Evolutionary conservation across 2,888 invertebrate species (phyloP).

Genomic region (Amblyteles armatorius): DNA sequence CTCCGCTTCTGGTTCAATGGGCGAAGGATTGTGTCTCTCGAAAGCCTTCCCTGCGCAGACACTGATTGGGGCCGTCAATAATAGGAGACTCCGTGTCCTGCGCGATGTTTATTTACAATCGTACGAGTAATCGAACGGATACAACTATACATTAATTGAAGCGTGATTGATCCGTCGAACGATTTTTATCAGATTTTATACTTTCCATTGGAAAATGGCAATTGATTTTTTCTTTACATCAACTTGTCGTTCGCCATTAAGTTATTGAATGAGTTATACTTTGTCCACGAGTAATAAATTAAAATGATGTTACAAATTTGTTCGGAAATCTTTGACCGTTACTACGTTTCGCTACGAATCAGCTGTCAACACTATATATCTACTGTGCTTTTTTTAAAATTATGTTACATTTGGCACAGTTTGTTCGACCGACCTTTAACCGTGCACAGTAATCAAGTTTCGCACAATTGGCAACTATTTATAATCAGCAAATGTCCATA

Average conservation of each 20-base stretch:
- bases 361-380: too few relatives aligned
- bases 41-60: constrained; percentile 31
- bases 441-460: too few relatives aligned
- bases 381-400: too few relatives aligned
- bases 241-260: neutral
- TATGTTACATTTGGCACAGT: too few relatives aligned
- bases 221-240: neutral
- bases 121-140: neutral
- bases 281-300: too few relatives aligned
- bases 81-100: neutral
- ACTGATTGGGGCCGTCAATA: neutral
- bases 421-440: too few relatives aligned
- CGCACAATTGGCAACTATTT: too few relatives aligned
- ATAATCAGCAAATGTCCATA: too few relatives aligned
- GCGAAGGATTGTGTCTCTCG: constrained; percentile 70
- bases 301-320: too few relatives aligned
- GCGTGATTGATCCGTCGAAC: neutral
- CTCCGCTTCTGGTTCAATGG: constrained; percentile 75
- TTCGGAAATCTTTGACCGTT: too few relatives aligned
- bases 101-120: constrained; percentile 3
- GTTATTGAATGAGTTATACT: neutral
- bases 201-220: too few relatives aligned
- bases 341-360: too few relatives aligned
- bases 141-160: neutral
- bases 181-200: neutral